Evolutionary conservation across 2,113 vertebrate genomes (phyloP).

Genomic region (Semicossyphus pulcher): DNA sequence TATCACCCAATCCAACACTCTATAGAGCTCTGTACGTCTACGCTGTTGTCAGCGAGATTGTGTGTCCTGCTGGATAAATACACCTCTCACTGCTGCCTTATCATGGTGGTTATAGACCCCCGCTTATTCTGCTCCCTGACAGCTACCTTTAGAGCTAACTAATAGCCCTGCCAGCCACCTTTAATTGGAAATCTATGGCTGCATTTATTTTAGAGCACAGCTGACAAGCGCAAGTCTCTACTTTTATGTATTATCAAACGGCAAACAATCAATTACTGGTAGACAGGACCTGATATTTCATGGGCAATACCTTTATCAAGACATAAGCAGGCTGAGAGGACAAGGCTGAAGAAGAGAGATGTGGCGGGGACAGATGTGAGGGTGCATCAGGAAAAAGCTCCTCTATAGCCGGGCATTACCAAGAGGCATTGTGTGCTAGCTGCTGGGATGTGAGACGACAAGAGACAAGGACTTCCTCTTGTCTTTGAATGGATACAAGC

Average conservation of each 20-base stretch:
- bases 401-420: neutral
- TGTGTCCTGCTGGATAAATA: constrained; percentile 66
- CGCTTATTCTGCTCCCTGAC: constrained; percentile 73
- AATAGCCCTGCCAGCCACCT: constrained; percentile 76
- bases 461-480: constrained; percentile 3
- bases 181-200: constrained; percentile 86
- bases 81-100: constrained; percentile 66
- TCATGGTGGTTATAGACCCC: constrained; percentile 60
- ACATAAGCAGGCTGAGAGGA: constrained; percentile 45
- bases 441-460: constrained; percentile 1
- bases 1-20: neutral
- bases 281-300: constrained; percentile 72
- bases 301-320: constrained; percentile 74
- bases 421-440: constrained; percentile 7
- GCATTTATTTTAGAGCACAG: constrained; percentile 80
- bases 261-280: constrained; percentile 73
- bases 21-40: constrained; percentile 8
- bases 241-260: constrained; percentile 77
- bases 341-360: constrained; percentile 12
- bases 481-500: constrained; percentile 7
- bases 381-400: constrained; percentile 23
- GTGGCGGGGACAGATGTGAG: constrained; percentile 17
- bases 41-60: constrained; percentile 30
- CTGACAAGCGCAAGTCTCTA: constrained; percentile 76
- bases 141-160: constrained; percentile 81